phyloP scores from a whole-genome alignment of 92 coral and sea anemone genomes.

The Porites cylindrica region DNA sequence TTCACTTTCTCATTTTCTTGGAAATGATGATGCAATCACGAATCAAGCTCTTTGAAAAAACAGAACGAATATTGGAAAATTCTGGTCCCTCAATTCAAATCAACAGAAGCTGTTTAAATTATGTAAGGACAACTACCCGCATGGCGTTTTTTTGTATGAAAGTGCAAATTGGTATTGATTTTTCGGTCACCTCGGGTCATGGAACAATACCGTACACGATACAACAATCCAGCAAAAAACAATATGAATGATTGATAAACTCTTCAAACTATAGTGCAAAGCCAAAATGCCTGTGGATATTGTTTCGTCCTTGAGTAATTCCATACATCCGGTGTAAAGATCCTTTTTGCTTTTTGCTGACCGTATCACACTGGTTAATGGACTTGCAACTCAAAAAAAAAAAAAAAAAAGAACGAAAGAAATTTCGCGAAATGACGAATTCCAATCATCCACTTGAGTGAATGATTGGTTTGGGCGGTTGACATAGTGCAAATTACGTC shows the following conservation, averaged over 20 bases:
- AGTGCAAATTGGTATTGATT: conserved; percentile 49
- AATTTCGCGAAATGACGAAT: background rate
- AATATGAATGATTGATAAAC: conserved; percentile 46
- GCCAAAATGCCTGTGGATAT: conserved; percentile 40
- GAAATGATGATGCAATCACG: background rate
- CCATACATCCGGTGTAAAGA: conserved; percentile 31
- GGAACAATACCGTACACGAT: conserved; percentile 32
- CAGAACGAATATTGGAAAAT: background rate
- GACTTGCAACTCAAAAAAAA: background rate
- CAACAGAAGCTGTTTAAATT: conserved; percentile 4
- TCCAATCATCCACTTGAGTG: background rate
- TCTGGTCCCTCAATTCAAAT: background rate
- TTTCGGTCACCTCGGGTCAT: conserved; percentile 40
- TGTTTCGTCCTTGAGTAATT: conserved; percentile 11
- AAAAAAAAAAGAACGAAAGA: background rate
- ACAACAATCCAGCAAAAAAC: conserved; percentile 41
- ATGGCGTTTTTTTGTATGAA: conserved; percentile 43
- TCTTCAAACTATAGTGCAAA: conserved; percentile 34
- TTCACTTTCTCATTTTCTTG: background rate
- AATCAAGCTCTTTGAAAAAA: no score
- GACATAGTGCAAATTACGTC: conserved; percentile 7
- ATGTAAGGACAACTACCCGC: background rate
- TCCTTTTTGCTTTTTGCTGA: background rate
- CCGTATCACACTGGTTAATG: no score
- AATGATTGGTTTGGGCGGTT: background rate